phyloP scores from a whole-genome alignment of 1,140 invertebrate genomes.

The Frieseomelitta varia region DNA sequence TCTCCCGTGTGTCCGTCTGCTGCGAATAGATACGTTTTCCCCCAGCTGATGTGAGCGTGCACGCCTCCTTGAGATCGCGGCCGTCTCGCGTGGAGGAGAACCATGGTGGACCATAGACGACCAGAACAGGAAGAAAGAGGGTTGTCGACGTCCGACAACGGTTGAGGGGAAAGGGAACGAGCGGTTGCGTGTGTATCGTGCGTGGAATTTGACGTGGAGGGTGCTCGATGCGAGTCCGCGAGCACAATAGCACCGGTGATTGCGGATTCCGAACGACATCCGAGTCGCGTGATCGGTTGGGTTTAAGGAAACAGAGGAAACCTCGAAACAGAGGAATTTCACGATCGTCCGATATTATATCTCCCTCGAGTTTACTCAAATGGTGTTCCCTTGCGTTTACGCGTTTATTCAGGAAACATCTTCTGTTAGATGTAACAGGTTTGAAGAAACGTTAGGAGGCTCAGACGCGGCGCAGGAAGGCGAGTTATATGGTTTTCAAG shows the following conservation, averaged over 20 bases:
- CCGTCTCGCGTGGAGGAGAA: background rate
- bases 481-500: background rate
- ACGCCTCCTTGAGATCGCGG: conserved; percentile 38
- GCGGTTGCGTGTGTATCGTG: background rate
- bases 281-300: background rate
- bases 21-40: conserved; percentile 53
- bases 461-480: background rate
- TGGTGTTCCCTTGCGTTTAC: background rate
- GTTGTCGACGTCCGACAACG: conserved; percentile 8
- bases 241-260: conserved; percentile 26
- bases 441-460: background rate
- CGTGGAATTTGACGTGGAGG: conserved; percentile 11
- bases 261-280: background rate
- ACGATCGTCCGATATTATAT: background rate
- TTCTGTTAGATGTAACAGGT: background rate
- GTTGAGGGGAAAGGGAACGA: background rate
- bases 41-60: conserved; percentile 20
- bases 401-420: background rate
- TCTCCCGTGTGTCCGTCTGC: conserved; percentile 3
- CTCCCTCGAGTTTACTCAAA: background rate
- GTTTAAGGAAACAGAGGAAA: background rate
- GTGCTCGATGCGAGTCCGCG: background rate
- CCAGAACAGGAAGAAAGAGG: conserved; percentile 31
- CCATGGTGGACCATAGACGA: background rate
- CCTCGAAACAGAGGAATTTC: background rate